Base-by-base conservation (phyloP, 2,888 invertebrate species). In the Blastobasis adustella region DNA sequence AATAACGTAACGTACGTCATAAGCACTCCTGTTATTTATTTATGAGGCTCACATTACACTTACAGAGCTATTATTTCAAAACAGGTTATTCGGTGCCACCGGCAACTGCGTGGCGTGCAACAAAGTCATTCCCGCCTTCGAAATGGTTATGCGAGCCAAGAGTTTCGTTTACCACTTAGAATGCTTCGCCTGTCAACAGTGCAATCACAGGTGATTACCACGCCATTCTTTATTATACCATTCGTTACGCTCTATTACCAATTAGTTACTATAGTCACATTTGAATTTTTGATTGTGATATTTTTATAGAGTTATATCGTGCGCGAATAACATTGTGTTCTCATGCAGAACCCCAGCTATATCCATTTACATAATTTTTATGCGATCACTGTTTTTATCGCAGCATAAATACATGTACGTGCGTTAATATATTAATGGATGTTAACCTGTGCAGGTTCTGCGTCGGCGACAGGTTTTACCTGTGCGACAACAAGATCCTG, bases 111-210 rank as follows among this genome's bases (percentile, higher is more conserved):
- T 96, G 64, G 96, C 96, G 53, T 97, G 97, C 89, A 94, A 93
- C 85, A 96, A 97, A 91, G 94, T 94, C 76, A 97, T 97, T 82
- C 96, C 96, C 57, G 96, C 97, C 61, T 97, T 96, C 86, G 97
- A 97, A 89, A 96, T 97, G 96, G 97, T 97, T 69, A 97, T 97
- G 97, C 91, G 96, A 79, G 96, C 96, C 62, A 93, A 95, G 83
- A 94, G 93, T 73, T 96, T 96, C 83, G 96, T 97, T 60, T 97
- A 97, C 89, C 97, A 97, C 87, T 91, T 97, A 83, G 96, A 97
- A 82, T 97, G 97, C 82, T 97, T 97, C 81, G 96, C 96, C 66
- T 97, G 97, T 90, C 96, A 96, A 83, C 96, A 96, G 79, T 97
- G 97, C 86, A 96, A 95, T 90, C 96, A 96, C 90, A 95, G 96